phyloP scores from a whole-genome alignment of 2,113 vertebrate genomes.

The Leucosticte australis region DNA sequence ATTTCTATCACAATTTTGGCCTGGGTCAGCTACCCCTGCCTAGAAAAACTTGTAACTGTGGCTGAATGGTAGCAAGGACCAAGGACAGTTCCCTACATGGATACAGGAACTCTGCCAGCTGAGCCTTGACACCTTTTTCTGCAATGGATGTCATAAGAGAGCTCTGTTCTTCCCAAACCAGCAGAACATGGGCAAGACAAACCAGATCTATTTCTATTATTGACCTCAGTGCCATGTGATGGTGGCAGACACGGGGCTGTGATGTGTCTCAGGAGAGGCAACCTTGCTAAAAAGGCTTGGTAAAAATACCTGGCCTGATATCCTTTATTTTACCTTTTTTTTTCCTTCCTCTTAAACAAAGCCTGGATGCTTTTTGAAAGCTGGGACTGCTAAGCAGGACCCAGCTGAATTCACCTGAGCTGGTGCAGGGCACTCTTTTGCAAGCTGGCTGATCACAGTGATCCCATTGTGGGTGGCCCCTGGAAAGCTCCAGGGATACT shows the following conservation, averaged over 20 bases:
- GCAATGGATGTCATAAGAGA: neutral
- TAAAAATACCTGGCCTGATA: neutral
- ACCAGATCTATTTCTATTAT: neutral
- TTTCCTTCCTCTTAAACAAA: neutral
- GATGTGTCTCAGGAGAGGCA: neutral
- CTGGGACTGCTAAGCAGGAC: neutral
- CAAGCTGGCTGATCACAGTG: neutral
- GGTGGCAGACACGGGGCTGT: neutral
- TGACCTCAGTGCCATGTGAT: neutral
- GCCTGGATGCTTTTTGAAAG: neutral
- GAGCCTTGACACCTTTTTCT: neutral
- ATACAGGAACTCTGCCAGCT: neutral
- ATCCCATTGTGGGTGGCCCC: neutral
- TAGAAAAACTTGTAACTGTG: neutral
- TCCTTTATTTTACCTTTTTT: neutral
- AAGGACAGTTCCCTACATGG: neutral
- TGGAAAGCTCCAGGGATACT: conserved; percentile 8
- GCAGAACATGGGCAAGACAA: neutral
- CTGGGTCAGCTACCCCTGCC: neutral
- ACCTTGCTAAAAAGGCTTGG: neutral
- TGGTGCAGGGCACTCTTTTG: neutral
- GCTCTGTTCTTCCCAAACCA: neutral
- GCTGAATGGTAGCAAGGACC: neutral
- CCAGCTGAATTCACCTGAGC: neutral
- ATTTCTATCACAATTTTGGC: neutral